These are phyloP conservation scores for Coleophora deauratella DNA, from an alignment of 2,888 invertebrate species.

Conservation along the genomic window DNA sequence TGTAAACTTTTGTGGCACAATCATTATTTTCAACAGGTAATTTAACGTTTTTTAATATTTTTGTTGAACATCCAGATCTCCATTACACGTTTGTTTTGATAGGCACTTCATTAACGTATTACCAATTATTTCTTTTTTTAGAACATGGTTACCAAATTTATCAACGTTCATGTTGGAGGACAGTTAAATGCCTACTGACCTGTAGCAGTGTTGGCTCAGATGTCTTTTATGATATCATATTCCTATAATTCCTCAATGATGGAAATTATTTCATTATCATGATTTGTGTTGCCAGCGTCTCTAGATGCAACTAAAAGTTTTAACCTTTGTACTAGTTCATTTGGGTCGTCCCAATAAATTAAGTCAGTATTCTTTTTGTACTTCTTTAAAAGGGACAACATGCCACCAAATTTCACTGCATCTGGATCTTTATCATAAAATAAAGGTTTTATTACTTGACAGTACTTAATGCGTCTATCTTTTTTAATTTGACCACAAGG, in stretches of 20 bases:
- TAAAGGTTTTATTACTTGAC: slow-evolving; percentile 8
- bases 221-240: slow-evolving; percentile 11
- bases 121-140: too few relatives aligned
- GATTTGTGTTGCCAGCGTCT: slow-evolving; percentile 18
- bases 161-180: too few relatives aligned
- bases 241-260: slow-evolving; percentile 25
- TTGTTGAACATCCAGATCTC: too few relatives aligned
- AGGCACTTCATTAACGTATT: too few relatives aligned
- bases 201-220: too few relatives aligned
- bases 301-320: slow-evolving; percentile 17
- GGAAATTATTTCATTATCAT: slow-evolving; percentile 30
- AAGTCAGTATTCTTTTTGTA: slow-evolving; percentile 10
- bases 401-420: slow-evolving; percentile 3
- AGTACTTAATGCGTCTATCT: slow-evolving; percentile 12
- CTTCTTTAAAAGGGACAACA: slow-evolving; percentile 12
- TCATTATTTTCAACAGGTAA: too few relatives aligned
- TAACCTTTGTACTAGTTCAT: slow-evolving; percentile 18
- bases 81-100: too few relatives aligned
- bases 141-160: too few relatives aligned
- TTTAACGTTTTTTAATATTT: too few relatives aligned
- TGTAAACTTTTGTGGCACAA: too few relatives aligned
- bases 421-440: not conserved
- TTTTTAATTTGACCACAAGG: slow-evolving; percentile 12
- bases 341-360: slow-evolving; percentile 21
- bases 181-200: too few relatives aligned